Evolutionary conservation across 2,113 vertebrate species (phyloP).

Genomic region (Himantopus leucocephalus): DNA sequence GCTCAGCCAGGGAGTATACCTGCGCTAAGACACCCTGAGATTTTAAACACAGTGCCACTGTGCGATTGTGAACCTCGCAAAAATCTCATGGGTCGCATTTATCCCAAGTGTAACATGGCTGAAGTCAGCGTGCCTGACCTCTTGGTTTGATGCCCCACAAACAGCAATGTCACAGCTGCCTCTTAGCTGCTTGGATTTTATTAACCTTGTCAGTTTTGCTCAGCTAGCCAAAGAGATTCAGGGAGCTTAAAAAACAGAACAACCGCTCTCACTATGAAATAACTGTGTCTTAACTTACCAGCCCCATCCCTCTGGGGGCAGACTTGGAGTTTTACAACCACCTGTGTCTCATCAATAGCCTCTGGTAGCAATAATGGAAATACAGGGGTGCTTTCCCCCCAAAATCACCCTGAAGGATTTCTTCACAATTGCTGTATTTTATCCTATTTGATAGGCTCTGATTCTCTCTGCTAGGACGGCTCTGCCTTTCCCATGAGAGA

Average conservation of each 20-base stretch:
- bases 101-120: neutral
- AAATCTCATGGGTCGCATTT: neutral
- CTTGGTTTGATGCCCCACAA: neutral
- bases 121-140: neutral
- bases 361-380: neutral
- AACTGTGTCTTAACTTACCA: neutral
- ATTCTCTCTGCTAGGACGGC: neutral
- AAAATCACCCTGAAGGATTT: neutral
- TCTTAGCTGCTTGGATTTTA: neutral
- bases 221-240: neutral
- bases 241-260: neutral
- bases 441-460: neutral
- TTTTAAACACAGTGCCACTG: rapidly evolving
- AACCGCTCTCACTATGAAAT: neutral
- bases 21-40: neutral
- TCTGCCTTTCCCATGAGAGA: neutral
- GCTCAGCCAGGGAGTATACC: neutral
- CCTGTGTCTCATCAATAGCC: neutral
- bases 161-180: neutral
- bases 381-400: rapidly evolving
- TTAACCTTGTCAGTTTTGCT: conserved; percentile 3
- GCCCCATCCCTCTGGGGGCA: neutral
- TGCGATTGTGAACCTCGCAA: neutral
- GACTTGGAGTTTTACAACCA: neutral
- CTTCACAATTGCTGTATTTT: neutral